These are phyloP conservation scores for Caenorhabditis sp. DNA, from an alignment of 2,888 invertebrate genomes.

Conservation along the genomic window DNA sequence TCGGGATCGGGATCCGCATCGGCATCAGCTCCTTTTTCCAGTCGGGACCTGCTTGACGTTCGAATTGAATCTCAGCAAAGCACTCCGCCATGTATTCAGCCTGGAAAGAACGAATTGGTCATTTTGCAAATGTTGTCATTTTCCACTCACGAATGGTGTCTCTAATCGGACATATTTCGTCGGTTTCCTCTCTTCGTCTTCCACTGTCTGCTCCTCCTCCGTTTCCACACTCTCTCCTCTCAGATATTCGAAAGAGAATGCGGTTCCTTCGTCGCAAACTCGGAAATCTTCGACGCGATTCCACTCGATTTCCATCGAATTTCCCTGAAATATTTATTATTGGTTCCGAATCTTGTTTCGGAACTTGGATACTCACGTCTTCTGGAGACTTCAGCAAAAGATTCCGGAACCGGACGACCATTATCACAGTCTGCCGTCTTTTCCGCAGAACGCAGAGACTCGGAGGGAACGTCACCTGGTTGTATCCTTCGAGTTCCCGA, in stretches of 20 bases:
- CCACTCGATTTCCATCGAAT: conserved; percentile 58
- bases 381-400: conserved; percentile 47
- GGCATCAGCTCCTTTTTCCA: conserved; percentile 39
- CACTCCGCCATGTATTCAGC: conserved; percentile 94
- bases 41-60: conserved; percentile 66
- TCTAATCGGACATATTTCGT: conserved; percentile 49
- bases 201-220: conserved; percentile 86
- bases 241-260: conserved; percentile 92
- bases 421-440: conserved; percentile 38
- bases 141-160: conserved; percentile 61
- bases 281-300: conserved; percentile 39
- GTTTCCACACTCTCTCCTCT: conserved; percentile 84
- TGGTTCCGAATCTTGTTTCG: background rate
- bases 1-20: conserved; percentile 6
- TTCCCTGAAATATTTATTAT: conserved; percentile 40
- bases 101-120: too few relatives aligned
- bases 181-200: conserved; percentile 85
- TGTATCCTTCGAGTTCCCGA: conserved; percentile 93
- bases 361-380: conserved; percentile 16
- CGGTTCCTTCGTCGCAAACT: conserved; percentile 94
- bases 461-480: conserved; percentile 95
- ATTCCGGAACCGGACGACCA: conserved; percentile 44
- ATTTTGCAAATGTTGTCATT: too few relatives aligned
- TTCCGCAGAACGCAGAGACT: conserved; percentile 85
- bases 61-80: conserved; percentile 86